phyloP scores from a whole-genome alignment of 2,113 vertebrate genomes.

The Myiozetetes cayanensis region DNA sequence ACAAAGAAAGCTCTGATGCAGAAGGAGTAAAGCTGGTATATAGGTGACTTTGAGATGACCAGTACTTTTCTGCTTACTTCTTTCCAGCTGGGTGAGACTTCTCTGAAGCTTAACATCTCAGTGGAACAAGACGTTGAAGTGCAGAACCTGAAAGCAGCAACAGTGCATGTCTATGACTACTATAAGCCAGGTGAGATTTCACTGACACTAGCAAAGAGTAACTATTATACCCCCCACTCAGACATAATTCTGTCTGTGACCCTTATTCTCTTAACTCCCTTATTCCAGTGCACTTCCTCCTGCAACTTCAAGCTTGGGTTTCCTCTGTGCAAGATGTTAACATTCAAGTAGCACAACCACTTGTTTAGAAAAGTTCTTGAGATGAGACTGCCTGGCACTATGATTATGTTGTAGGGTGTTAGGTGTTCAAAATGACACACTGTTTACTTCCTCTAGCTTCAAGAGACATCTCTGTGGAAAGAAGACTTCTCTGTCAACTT shows the following conservation, averaged over 20 bases:
- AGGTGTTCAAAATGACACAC: background rate
- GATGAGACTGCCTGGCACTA: background rate
- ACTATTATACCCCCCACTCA: background rate
- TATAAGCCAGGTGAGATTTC: slow-evolving; percentile 42
- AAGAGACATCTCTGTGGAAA: background rate
- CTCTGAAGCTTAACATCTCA: slow-evolving; percentile 24
- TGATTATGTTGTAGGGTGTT: background rate
- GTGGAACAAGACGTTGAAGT: slow-evolving; percentile 47
- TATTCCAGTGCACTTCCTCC: background rate
- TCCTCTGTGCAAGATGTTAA: background rate
- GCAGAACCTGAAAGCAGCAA: slow-evolving; percentile 42
- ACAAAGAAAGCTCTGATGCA: background rate
- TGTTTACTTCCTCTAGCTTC: background rate
- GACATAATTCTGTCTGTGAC: background rate
- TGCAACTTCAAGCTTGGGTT: background rate
- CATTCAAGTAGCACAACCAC: background rate
- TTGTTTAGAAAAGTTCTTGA: background rate
- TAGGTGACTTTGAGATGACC: background rate
- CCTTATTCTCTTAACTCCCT: background rate
- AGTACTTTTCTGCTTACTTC: background rate
- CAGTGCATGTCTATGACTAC: slow-evolving; percentile 34
- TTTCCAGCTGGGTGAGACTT: background rate
- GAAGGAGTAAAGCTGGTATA: background rate
- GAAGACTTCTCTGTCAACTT: background rate
- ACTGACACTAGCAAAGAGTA: background rate